Conservation (phyloP, 2,797 vertebrate genomes). For the Aldrovandia affinis region DNA sequence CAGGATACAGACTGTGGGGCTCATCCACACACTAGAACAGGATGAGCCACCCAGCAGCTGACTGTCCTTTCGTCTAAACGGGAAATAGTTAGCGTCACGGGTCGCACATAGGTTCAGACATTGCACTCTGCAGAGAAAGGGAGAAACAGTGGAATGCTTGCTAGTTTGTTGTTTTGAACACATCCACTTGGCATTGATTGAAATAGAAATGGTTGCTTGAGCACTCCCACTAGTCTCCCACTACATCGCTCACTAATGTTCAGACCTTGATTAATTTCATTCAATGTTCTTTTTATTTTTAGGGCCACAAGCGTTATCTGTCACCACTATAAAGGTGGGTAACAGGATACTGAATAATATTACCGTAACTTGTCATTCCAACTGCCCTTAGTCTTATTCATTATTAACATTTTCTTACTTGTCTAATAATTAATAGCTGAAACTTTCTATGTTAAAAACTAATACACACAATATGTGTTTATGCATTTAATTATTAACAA, state of each 20-base stretch:
- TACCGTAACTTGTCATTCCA: background rate
- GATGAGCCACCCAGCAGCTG: too few relatives aligned
- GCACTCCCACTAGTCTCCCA: background rate
- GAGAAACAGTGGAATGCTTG: constrained; percentile 18
- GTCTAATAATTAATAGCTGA: background rate
- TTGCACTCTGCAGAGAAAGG: background rate
- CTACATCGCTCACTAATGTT: constrained; percentile 8
- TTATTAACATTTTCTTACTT: background rate
- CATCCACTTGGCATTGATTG: background rate
- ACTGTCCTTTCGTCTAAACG: background rate
- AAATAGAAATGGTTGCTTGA: background rate
- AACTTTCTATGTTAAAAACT: background rate
- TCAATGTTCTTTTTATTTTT: constrained; percentile 40
- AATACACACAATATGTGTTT: background rate
- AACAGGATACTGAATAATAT: background rate
- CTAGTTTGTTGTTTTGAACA: constrained; percentile 13
- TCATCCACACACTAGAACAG: too few relatives aligned
- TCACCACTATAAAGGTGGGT: constrained; percentile 88
- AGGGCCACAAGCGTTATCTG: constrained; percentile 64
- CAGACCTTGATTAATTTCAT: too few relatives aligned
- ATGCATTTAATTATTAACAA: background rate
- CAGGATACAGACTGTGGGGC: too few relatives aligned
- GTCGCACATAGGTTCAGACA: constrained; percentile 31
- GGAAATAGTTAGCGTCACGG: constrained; percentile 40
- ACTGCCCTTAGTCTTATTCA: background rate